phyloP scores from a whole-genome alignment of 2,888 invertebrate species.

The Creontiades dilutus region DNA sequence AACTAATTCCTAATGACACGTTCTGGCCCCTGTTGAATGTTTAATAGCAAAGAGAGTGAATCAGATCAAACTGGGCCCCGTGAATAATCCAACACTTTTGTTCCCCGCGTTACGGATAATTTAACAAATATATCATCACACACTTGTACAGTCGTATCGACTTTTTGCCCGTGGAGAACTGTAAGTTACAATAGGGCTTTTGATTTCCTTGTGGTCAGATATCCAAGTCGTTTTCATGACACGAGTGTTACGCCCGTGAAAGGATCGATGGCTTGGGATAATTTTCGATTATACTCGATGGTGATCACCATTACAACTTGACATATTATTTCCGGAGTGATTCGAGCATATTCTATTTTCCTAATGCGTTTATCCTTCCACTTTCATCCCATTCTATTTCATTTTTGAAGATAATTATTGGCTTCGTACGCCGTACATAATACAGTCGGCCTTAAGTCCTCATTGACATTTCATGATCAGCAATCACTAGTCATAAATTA shows the following conservation, averaged over 20 bases:
- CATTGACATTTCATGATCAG: no score
- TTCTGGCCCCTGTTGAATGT: constrained; percentile 67
- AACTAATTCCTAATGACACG: constrained; percentile 71
- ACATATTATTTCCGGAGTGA: not conserved
- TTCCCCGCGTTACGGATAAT: constrained; percentile 69
- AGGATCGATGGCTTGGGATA: not conserved
- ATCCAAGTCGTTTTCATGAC: not conserved
- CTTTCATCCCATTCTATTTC: no score
- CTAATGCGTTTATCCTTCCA: no score
- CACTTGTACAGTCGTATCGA: constrained; percentile 34
- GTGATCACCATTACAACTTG: not conserved
- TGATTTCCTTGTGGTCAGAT: not conserved
- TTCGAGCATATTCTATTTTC: no score
- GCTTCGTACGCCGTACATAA: no score
- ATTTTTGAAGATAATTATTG: no score
- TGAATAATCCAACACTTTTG: constrained; percentile 68
- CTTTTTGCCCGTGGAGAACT: constrained; percentile 48
- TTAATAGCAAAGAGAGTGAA: constrained; percentile 68
- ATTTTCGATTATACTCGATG: constrained; percentile 17
- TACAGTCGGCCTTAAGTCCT: no score
- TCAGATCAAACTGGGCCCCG: constrained; percentile 68
- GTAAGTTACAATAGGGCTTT: not conserved
- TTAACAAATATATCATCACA: constrained; percentile 66
- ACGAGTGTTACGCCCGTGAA: constrained; percentile 6
- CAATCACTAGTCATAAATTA: no score